phyloP scores from a whole-genome alignment of 2,113 vertebrate genomes.

The Tangachromis dhanisi region DNA sequence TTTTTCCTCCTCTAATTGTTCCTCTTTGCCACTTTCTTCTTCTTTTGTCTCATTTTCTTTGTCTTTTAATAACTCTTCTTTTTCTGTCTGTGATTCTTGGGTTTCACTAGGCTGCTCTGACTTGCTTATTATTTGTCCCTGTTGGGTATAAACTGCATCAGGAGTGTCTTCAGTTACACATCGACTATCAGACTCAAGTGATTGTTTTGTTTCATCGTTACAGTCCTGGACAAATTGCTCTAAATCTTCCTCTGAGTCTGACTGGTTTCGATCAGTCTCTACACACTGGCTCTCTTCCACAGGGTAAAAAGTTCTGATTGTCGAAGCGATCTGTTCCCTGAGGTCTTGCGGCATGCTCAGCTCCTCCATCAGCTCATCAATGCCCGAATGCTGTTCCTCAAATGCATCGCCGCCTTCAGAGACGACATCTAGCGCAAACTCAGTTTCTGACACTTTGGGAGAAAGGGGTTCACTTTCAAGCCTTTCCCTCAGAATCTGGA shows the following conservation, averaged over 20 bases:
- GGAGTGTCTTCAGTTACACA: neutral
- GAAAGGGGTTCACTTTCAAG: constrained; percentile 51
- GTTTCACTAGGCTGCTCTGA: neutral
- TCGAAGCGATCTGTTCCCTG: constrained; percentile 50
- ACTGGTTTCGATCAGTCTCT: constrained; percentile 15
- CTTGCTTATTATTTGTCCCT: neutral
- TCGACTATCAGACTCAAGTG: neutral
- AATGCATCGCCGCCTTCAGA: constrained; percentile 38
- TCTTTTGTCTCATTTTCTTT: neutral
- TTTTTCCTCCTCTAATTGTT: neutral
- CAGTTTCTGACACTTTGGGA: constrained; percentile 47
- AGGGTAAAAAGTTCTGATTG: constrained; percentile 32
- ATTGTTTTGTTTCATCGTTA: neutral
- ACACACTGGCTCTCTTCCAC: constrained; percentile 26
- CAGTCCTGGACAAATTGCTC: constrained; percentile 8
- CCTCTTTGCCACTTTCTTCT: neutral
- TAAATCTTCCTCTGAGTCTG: constrained; percentile 39
- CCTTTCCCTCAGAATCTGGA: constrained; percentile 47
- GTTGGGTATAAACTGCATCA: neutral
- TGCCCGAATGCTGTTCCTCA: constrained; percentile 34
- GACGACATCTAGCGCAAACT: constrained; percentile 47
- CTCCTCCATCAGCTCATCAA: constrained; percentile 64
- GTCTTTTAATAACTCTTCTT: neutral
- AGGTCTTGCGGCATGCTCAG: constrained; percentile 63
- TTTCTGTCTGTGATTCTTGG: neutral